phyloP scores from a whole-genome alignment of 2,888 invertebrate genomes.

The Omphaloscelis lunosa region DNA sequence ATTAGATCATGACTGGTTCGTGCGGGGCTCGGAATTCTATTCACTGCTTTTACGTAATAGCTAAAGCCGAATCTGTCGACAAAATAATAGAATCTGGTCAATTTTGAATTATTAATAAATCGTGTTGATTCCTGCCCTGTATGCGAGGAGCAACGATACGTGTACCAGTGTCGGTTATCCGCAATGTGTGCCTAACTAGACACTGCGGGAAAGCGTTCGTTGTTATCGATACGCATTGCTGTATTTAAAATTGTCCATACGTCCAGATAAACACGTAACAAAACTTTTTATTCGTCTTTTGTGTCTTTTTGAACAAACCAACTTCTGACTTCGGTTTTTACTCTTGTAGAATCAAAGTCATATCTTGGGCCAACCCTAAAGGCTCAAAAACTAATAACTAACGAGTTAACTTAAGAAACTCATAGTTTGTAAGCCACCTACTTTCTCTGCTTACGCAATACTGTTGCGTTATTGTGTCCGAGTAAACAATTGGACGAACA shows the following conservation, averaged over 20 bases:
- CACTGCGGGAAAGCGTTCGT: slow-evolving; percentile 28
- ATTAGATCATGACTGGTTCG: slow-evolving; percentile 35
- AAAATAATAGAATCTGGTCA: slow-evolving; percentile 7
- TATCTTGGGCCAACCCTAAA: slow-evolving; percentile 29
- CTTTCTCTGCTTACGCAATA: slow-evolving; percentile 58
- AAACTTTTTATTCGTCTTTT: not conserved
- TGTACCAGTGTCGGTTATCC: slow-evolving; percentile 39
- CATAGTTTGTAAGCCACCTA: slow-evolving; percentile 50
- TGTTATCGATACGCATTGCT: slow-evolving; percentile 24
- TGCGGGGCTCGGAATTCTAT: slow-evolving; percentile 22
- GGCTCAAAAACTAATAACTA: slow-evolving; percentile 54
- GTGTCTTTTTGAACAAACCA: not conserved
- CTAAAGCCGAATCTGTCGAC: slow-evolving; percentile 10
- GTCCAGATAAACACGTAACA: slow-evolving; percentile 6
- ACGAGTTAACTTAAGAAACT: slow-evolving; percentile 48
- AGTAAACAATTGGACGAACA: slow-evolving; percentile 63
- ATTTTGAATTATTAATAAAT: slow-evolving; percentile 25
- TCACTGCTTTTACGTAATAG: slow-evolving; percentile 41
- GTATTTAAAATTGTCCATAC: slow-evolving; percentile 30
- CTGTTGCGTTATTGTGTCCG: slow-evolving; percentile 52
- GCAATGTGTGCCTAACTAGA: slow-evolving; percentile 39
- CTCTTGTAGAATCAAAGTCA: not conserved
- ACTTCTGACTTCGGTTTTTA: slow-evolving; percentile 8
- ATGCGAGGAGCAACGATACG: slow-evolving; percentile 27
- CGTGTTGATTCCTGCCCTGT: slow-evolving; percentile 6